Conservation (phyloP, 1,140 invertebrate species). For the Gryllus bimaculatus region DNA sequence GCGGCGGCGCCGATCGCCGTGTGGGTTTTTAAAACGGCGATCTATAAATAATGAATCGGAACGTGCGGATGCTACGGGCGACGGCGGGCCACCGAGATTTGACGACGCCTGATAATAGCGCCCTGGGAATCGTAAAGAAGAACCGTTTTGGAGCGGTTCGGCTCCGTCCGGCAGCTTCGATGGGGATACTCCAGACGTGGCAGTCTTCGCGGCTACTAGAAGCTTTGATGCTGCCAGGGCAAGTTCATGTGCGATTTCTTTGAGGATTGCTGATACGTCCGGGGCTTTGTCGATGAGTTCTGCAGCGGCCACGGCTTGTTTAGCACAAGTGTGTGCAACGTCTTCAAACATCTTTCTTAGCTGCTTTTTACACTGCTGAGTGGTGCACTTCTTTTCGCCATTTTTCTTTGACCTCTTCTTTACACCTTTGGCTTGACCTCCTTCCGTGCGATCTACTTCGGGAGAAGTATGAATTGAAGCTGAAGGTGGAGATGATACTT, state of each 20-base stretch:
- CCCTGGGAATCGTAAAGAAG: neutral
- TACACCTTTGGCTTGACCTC: neutral
- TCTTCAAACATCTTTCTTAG: neutral
- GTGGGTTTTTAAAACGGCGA: neutral
- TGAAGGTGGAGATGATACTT: neutral
- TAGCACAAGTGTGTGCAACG: neutral
- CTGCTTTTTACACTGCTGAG: neutral
- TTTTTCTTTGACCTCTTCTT: neutral
- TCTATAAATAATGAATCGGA: constrained; percentile 2
- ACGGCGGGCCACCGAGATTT: neutral
- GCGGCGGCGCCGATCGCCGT: neutral
- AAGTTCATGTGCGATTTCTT: neutral
- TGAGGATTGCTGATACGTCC: neutral
- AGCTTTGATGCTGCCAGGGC: neutral
- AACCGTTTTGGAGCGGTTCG: neutral
- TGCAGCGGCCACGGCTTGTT: neutral
- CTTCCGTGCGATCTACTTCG: neutral
- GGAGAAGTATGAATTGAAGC: neutral
- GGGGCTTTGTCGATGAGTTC: neutral
- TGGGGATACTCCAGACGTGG: neutral
- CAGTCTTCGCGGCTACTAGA: neutral
- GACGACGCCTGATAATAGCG: neutral
- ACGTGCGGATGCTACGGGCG: neutral
- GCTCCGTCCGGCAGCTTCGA: neutral
- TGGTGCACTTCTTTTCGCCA: neutral